A percentile compares a stretch with the other conserved stretches of the same genome.
These are phyloP conservation scores for Bruchidius siliquastri DNA, from an alignment of 2,888 invertebrate genomes.

Conservation along the genomic window DNA sequence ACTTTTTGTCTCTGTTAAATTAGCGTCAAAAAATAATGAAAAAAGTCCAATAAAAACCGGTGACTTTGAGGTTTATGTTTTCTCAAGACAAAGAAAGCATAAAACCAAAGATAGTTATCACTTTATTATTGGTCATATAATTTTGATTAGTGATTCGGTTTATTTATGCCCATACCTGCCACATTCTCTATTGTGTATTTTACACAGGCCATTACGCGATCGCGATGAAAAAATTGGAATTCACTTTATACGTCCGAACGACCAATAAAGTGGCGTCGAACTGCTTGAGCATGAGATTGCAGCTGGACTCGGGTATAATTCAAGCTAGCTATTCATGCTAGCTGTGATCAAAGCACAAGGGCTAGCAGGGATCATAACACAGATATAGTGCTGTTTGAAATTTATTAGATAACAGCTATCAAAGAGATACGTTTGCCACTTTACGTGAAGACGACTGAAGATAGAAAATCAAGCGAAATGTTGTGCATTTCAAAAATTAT, in stretches of 20 bases:
- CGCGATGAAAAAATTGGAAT: neutral
- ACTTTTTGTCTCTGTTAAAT: constrained; percentile 5
- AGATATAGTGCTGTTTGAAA: too few relatives aligned
- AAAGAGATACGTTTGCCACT: too few relatives aligned
- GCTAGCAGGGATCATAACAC: too few relatives aligned
- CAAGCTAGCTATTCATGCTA: too few relatives aligned
- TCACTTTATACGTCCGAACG: neutral
- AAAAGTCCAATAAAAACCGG: constrained; percentile 29
- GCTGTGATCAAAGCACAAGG: too few relatives aligned
- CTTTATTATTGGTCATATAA: constrained; percentile 27
- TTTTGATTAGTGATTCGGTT: constrained; percentile 23
- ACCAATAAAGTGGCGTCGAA: neutral
- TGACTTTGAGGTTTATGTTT: constrained; percentile 25
- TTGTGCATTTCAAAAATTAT: too few relatives aligned
- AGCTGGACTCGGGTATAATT: too few relatives aligned
- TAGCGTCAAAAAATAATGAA: constrained; percentile 14
- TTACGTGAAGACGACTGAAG: too few relatives aligned
- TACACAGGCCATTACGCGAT: neutral
- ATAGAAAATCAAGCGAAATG: too few relatives aligned
- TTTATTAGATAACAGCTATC: too few relatives aligned
- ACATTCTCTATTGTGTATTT: constrained; percentile 16
- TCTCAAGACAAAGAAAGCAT: constrained; percentile 25
- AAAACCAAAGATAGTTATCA: constrained; percentile 24
- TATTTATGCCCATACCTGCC: constrained; percentile 20
- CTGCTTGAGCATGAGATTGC: too few relatives aligned